Percentiles rank a stretch among this genome's conserved stretches.
Conservation (phyloP, 2,888 invertebrate genomes). For the Plagodis dolabraria region DNA sequence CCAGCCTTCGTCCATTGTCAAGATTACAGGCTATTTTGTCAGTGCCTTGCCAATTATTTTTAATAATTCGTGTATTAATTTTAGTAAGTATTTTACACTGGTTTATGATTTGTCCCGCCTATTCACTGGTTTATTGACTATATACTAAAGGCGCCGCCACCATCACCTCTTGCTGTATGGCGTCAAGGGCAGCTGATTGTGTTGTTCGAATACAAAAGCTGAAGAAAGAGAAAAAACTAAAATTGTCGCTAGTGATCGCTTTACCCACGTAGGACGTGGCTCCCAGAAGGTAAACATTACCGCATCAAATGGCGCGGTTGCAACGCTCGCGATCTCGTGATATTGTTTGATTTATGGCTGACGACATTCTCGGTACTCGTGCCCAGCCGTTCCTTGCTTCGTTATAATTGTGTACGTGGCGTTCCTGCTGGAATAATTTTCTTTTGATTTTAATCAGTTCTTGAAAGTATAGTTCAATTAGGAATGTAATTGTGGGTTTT, state of each 20-base stretch:
- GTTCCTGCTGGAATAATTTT: constrained; percentile 21
- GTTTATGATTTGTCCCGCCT: too few species aligned
- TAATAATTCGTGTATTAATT: too few species aligned
- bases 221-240: too few species aligned
- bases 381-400: constrained; percentile 21
- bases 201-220: too few species aligned
- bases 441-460: constrained; percentile 20
- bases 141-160: too few species aligned
- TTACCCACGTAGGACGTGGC: neutral
- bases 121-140: too few species aligned
- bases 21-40: too few species aligned
- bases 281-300: constrained; percentile 1
- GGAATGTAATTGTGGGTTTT: constrained; percentile 3
- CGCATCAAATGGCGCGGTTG: constrained; percentile 9
- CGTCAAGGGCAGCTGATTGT: too few species aligned
- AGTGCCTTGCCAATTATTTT: too few species aligned
- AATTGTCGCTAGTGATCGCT: neutral
- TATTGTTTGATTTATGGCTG: constrained; percentile 17
- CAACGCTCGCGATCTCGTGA: constrained; percentile 23
- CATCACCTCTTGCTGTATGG: too few species aligned
- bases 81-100: too few species aligned
- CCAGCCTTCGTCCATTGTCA: too few species aligned
- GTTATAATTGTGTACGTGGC: constrained; percentile 16
- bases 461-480: constrained; percentile 15
- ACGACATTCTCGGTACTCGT: constrained; percentile 23